These are phyloP conservation scores for Phainopepla nitens DNA, from an alignment of 2,113 vertebrate genomes.

Conservation along the genomic window DNA sequence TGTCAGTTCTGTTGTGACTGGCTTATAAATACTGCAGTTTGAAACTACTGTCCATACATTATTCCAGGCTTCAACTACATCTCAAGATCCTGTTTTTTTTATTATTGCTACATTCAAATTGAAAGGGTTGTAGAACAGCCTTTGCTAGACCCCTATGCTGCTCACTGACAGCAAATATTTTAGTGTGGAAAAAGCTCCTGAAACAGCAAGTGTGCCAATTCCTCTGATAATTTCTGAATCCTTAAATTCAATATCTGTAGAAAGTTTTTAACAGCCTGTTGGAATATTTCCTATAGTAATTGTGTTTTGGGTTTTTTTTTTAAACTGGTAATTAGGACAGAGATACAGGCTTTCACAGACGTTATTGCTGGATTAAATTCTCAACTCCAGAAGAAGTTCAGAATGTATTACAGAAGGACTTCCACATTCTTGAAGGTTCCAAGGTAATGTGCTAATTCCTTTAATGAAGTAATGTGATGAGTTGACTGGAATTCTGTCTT, in stretches of 20 bases:
- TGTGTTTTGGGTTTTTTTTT: neutral
- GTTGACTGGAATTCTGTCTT: neutral
- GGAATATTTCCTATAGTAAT: neutral
- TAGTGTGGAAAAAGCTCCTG: neutral
- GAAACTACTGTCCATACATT: neutral
- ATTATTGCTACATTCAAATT: neutral
- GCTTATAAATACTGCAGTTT: neutral
- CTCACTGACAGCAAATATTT: neutral
- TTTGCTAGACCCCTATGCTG: neutral
- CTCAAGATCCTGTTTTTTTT: neutral
- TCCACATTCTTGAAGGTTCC: conserved; percentile 83
- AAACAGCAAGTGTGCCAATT: neutral
- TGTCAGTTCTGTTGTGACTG: neutral
- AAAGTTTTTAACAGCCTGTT: neutral
- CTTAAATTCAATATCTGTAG: neutral
- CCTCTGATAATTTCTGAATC: neutral
- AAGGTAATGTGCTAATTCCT: conserved; percentile 70
- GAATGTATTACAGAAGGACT: conserved; percentile 83
- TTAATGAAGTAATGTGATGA: neutral
- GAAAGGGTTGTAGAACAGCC: neutral
- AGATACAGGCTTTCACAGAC: conserved; percentile 88
- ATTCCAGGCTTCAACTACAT: neutral
- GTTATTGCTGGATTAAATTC: conserved; percentile 84
- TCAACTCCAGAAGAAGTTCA: conserved; percentile 70
- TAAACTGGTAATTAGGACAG: conserved; percentile 73